Percentiles rank a stretch among this genome's conserved stretches.
These are phyloP conservation scores for Cygnus olor DNA, from an alignment of 2,797 vertebrate species.

Conservation along the genomic window DNA sequence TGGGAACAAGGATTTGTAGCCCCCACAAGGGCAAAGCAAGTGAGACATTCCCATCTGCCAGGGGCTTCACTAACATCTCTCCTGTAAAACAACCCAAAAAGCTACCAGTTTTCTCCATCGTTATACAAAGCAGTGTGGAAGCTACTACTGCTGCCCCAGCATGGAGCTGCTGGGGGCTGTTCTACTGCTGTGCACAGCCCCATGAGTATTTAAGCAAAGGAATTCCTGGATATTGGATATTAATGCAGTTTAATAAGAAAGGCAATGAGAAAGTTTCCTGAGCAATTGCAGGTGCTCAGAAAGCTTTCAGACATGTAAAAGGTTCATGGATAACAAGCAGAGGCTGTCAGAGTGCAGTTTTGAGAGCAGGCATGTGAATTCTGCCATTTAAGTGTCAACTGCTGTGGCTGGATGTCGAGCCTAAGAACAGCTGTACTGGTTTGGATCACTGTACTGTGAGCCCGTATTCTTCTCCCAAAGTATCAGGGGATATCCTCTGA, in stretches of 20 bases:
- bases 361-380: not conserved
- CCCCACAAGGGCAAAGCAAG: not conserved
- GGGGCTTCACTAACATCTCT: not conserved
- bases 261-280: not conserved
- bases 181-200: not conserved
- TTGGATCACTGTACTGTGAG: not conserved
- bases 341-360: not conserved
- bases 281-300: not conserved
- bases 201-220: not conserved
- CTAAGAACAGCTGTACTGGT: not conserved
- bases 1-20: not conserved
- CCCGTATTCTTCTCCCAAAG: not conserved
- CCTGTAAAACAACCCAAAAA: not conserved
- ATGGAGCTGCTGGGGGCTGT: not conserved
- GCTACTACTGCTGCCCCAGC: not conserved
- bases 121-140: not conserved
- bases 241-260: not conserved
- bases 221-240: not conserved
- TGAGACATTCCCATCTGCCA: not conserved
- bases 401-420: not conserved
- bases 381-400: not conserved
- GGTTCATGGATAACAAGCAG: not conserved
- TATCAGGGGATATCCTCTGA: not conserved
- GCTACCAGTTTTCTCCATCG: not conserved
- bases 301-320: not conserved